Conservation (phyloP, 2,797 vertebrate species). For the Cheirogaleus major region DNA sequence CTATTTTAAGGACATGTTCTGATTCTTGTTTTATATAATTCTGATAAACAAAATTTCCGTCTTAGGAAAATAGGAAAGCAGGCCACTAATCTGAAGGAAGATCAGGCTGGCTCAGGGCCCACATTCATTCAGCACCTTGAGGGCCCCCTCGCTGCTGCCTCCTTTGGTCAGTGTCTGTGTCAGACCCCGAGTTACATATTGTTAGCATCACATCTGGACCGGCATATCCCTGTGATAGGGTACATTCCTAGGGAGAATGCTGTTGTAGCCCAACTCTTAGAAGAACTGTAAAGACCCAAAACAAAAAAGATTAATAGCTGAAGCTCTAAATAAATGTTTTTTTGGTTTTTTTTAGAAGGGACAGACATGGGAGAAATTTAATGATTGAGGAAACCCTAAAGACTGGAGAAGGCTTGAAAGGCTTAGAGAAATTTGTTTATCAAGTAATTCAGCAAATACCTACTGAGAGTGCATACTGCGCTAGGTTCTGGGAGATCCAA, state of each 20-base stretch:
- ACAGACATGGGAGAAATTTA: background rate
- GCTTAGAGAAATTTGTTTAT: constrained; percentile 3
- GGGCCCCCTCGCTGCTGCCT: background rate
- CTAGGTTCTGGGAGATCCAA: background rate
- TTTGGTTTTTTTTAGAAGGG: background rate
- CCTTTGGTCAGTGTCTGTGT: background rate
- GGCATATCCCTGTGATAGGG: background rate
- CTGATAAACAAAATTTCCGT: background rate
- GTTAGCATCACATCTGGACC: background rate
- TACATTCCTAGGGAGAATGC: background rate
- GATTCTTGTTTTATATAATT: background rate
- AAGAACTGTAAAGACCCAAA: background rate
- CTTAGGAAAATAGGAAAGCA: background rate
- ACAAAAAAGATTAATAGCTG: background rate
- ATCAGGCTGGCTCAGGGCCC: background rate
- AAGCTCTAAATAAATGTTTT: background rate
- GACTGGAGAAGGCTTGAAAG: background rate
- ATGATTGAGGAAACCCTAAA: background rate
- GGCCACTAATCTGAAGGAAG: background rate
- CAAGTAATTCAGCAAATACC: background rate
- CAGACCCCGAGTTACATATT: background rate
- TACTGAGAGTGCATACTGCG: background rate
- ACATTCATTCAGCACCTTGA: background rate
- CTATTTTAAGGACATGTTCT: background rate
- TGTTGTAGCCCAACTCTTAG: background rate